phyloP scores from a whole-genome alignment of 37 sponge, comb jelly and placozoan genomes.

The Diacarnus erythraeanus region DNA sequence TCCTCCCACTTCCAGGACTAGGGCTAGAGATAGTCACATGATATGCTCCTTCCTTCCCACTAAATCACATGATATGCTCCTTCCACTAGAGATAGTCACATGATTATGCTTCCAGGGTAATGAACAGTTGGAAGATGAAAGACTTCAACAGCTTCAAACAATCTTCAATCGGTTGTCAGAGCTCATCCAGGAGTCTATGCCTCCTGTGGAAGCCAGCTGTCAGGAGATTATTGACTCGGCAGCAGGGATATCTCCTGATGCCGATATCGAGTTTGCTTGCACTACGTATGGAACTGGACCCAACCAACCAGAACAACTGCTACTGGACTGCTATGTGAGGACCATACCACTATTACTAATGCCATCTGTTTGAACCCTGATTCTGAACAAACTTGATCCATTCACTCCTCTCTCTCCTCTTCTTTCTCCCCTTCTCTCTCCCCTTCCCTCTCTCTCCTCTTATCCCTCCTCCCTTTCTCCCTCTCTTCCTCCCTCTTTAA shows the following conservation, averaged over 20 bases:
- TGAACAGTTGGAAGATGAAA: conserved; percentile 59
- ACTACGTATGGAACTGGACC: conserved; percentile 59
- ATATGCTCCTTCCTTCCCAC: neutral
- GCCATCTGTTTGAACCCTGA: neutral
- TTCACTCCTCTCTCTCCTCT: neutral
- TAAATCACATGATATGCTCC: neutral
- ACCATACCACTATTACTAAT: too few relatives aligned
- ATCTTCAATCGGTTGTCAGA: conserved; percentile 57
- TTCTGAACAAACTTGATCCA: neutral
- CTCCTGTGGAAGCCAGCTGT: conserved; percentile 50
- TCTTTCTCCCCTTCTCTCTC: neutral
- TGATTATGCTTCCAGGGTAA: conserved; percentile 43
- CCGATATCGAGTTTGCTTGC: conserved; percentile 50
- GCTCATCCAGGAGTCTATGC: conserved; percentile 39
- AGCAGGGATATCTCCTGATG: conserved; percentile 22
- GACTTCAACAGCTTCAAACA: conserved; percentile 46
- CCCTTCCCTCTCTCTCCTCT: neutral
- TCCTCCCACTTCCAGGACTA: too few relatives aligned
- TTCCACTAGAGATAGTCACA: too few relatives aligned
- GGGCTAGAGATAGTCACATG: too few relatives aligned
- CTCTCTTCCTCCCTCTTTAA: neutral
- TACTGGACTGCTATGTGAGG: conserved; percentile 71
- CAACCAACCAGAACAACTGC: conserved; percentile 72
- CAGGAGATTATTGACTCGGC: conserved; percentile 34
- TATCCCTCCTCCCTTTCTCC: neutral